Percentiles rank a stretch among this genome's conserved stretches.
phyloP scores from a whole-genome alignment of 2,113 vertebrate species.

The Aviceda subcristata region DNA sequence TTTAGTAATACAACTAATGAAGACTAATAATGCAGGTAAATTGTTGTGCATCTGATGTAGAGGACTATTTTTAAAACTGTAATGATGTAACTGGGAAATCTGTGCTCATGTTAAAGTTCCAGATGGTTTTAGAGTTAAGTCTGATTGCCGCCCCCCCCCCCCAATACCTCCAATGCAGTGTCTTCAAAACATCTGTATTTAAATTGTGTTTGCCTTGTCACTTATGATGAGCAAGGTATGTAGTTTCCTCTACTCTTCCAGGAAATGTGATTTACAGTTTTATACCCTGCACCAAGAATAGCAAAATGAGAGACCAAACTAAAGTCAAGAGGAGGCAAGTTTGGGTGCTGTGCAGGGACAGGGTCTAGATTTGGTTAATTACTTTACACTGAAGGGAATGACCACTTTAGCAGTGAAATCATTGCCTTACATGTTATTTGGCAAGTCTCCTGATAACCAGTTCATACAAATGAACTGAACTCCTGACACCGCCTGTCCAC shows the following conservation, averaged over 20 bases:
- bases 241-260: neutral
- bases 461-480: neutral
- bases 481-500: neutral
- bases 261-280: neutral
- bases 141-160: neutral
- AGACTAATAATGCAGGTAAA: constrained; percentile 31
- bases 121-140: neutral
- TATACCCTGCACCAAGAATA: neutral
- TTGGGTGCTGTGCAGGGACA: neutral
- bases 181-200: neutral
- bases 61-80: neutral
- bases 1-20: neutral
- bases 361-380: neutral
- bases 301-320: neutral
- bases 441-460: neutral
- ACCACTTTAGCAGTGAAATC: neutral
- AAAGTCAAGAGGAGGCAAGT: neutral
- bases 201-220: neutral
- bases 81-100: constrained; percentile 23
- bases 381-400: neutral
- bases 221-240: neutral
- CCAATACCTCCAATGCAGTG: neutral
- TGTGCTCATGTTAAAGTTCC: neutral
- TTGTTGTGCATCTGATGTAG: neutral
- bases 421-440: neutral